Conservation (phyloP, 2,888 invertebrate genomes). For the Euplexia lucipara region DNA sequence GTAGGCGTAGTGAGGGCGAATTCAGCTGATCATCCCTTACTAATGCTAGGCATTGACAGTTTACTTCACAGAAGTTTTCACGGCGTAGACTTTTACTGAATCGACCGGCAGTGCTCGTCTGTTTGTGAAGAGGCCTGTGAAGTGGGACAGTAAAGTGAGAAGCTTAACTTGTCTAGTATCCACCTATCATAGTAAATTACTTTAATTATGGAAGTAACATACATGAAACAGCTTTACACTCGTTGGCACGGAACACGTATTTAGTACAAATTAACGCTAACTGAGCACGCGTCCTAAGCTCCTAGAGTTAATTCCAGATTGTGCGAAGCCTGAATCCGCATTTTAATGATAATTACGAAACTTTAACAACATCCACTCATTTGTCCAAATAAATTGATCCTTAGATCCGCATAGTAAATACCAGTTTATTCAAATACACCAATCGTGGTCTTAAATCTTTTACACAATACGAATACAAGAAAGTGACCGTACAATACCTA, state of each 20-base stretch:
- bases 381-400: slow-evolving; percentile 48
- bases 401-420: slow-evolving; percentile 53
- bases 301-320: slow-evolving; percentile 32
- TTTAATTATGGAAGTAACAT: background rate
- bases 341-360: slow-evolving; percentile 46
- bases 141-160: background rate
- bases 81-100: too few relatives aligned
- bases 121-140: too few relatives aligned
- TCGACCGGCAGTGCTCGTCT: too few relatives aligned
- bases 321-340: slow-evolving; percentile 18
- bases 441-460: slow-evolving; percentile 47
- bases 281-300: slow-evolving; percentile 3
- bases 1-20: too few relatives aligned
- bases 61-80: too few relatives aligned
- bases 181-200: background rate
- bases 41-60: too few relatives aligned
- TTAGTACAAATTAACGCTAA: slow-evolving; percentile 10
- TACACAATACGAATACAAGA: slow-evolving; percentile 39
- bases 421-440: slow-evolving; percentile 50
- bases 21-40: too few relatives aligned
- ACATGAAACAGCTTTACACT: background rate
- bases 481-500: slow-evolving; percentile 48
- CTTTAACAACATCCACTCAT: slow-evolving; percentile 33
- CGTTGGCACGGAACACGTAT: slow-evolving; percentile 11
- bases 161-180: background rate